Base-by-base conservation (phyloP, 1,140 invertebrate genomes). In the Penaeus chinensis region DNA sequence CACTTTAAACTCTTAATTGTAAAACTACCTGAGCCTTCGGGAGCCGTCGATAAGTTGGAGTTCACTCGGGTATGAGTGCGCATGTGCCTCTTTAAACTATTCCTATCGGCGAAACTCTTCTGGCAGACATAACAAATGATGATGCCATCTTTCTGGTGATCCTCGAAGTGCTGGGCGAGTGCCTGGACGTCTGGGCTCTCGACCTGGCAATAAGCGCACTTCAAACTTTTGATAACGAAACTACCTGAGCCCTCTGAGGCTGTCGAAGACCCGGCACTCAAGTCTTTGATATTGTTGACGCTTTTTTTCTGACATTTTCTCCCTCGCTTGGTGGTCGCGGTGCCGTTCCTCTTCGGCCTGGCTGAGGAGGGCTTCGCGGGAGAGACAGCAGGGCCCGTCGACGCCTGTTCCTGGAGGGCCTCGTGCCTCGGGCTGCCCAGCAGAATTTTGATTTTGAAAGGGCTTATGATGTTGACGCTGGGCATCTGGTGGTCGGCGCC, bases 81-180 rank as follows among this genome's bases (percentile, higher is more conserved):
- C 76, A 96, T 94, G 92, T 97, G 96, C 87, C 96, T 93, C 83
- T 95, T 95, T 79, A 96, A 93, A 83, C 95, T 93, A 96, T 95
- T 91, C 95, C 94, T 91, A 94, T 95, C 85, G 94, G 83, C 79
- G 85, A 89, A 89, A 74, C 88, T 85, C 77, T 89, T 89, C 47
- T 89, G 88, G 76, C 88, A 89, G 69, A 85, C 82, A 62, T 85
- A 89, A 37, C 88, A 89, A 19, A 89, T 85, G 47, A 89, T 85
- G 4, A 89, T 69, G 19, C 88, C 88, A 47, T 89, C 88, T 24
- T 82, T 85, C 60, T 89, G 88, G 76, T 89, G 88, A 32, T 89
- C 74, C 65, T 89, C 82, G 82, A 89, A 85, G 22, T 89, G 88
- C 61, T 71, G 19, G 13, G 80, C 79, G 5, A 89, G 78, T 18